phyloP scores from a whole-genome alignment of 2,888 invertebrate genomes.

The Protula sp. region DNA sequence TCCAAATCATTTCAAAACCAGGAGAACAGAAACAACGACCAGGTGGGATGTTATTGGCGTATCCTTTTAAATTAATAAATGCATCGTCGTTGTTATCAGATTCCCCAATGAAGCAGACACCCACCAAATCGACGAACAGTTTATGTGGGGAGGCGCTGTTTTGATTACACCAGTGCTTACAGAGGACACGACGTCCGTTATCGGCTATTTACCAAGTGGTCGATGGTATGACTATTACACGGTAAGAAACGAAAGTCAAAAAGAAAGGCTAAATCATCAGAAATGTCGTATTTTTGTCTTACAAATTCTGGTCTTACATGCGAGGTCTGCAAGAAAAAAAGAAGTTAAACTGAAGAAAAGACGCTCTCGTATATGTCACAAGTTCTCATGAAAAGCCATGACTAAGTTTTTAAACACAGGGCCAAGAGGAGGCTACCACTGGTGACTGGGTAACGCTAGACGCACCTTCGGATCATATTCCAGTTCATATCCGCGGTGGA shows the following conservation, averaged over 20 bases:
- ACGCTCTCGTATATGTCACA: too few relatives aligned
- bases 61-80: too few relatives aligned
- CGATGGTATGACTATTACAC: slow-evolving; percentile 7
- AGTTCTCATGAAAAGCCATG: too few relatives aligned
- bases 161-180: slow-evolving; percentile 45
- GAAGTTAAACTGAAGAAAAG: too few relatives aligned
- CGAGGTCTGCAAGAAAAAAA: too few relatives aligned
- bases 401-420: slow-evolving; percentile 7
- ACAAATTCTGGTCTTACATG: background rate
- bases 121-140: slow-evolving; percentile 35
- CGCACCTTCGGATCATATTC: slow-evolving; percentile 26
- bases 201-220: slow-evolving; percentile 2
- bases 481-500: slow-evolving; percentile 41
- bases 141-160: slow-evolving; percentile 52
- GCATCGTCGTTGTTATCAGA: too few relatives aligned
- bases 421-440: background rate
- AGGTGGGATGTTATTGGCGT: too few relatives aligned
- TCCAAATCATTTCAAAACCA: too few relatives aligned
- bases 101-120: slow-evolving; percentile 30
- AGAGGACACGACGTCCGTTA: slow-evolving; percentile 14
- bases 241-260: background rate
- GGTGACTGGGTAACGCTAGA: background rate
- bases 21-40: too few relatives aligned
- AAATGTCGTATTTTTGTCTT: background rate
- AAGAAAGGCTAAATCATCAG: background rate